Evolutionary conservation across 2,113 vertebrate species (phyloP).

Genomic region (Anas platyrhynchos): DNA sequence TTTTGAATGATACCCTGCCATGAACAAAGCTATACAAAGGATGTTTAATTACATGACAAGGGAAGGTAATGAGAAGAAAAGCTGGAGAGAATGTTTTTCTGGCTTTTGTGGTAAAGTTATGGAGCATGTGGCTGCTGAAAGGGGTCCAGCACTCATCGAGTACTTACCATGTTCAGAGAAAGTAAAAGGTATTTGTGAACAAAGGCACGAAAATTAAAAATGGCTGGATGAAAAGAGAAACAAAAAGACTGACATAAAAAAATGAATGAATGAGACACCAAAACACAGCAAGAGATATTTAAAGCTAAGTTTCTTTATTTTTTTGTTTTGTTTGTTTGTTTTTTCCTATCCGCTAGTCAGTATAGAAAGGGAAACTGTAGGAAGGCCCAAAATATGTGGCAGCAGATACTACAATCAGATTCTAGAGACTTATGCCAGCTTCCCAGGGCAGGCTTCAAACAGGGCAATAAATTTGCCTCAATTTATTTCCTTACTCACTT

Average conservation of each 20-base stretch:
- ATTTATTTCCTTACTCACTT: background rate
- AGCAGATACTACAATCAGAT: background rate
- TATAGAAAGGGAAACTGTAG: background rate
- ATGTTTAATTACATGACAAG: conserved; percentile 39
- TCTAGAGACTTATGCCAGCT: background rate
- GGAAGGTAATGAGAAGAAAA: background rate
- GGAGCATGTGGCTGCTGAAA: background rate
- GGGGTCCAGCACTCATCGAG: background rate
- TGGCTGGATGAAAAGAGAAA: background rate
- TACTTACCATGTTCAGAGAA: background rate
- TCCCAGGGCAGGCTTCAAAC: background rate
- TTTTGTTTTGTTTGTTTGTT: too few relatives aligned
- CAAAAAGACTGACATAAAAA: background rate
- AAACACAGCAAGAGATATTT: background rate
- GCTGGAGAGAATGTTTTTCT: background rate
- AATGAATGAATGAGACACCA: background rate
- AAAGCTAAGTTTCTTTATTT: background rate
- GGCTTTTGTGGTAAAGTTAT: background rate
- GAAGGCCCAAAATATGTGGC: background rate
- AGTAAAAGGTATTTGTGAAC: conserved; percentile 41
- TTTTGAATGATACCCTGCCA: conserved; percentile 33
- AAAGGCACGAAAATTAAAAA: conserved; percentile 14
- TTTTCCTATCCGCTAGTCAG: background rate
- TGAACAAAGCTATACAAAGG: conserved; percentile 25
- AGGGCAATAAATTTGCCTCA: background rate